Base-by-base conservation (phyloP, 2,888 invertebrate species). In the Empis stercorea region DNA sequence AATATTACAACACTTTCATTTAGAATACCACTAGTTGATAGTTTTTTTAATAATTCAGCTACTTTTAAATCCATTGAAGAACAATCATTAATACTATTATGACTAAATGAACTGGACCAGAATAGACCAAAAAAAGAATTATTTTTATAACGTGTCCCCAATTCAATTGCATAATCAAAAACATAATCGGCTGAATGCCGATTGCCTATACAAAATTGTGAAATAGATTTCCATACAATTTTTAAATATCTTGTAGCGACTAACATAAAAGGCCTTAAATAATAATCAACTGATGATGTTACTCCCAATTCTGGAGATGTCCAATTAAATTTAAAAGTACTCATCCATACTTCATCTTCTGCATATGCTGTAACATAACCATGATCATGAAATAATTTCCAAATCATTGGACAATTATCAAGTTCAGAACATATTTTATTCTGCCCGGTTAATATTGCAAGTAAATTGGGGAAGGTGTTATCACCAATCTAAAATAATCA, bases 391-490 rank as follows among this genome's bases (percentile, higher is more conserved):
- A 81, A 93, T 52, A 76, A 73, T 53, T 80, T 79, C 91, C 91
- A 93, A 37, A 89, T 72, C 51, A 89, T 75, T 1, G 81, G 75
- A 56, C 86, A 81, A 44, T 76, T 73, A 57, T 91, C 87, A 44
- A 81, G 61, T 34, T 76, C 76, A 23, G 71, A 65, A 53, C 76
- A 76, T 43, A 72, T 62, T 2, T 64, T 56, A 51, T 71, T 76
- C 52, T 76, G 72, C 1, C 92, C 93, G 0, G 84, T 80, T 13
- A 87, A 71, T 40, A 85, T 73, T 0, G 91, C 87, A 76, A 91
- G 83, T 44, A 94, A 67, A 66, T 94, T 95, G 0, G 93, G 89
- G 60, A 86, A 88, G 0, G 92, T 93, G 59, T 93, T 93, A 60
- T 92, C 92, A 7, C 80, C 88, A 51, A 87, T 77, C 77, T 87